Base-by-base conservation (phyloP, 2,113 vertebrate species). In the Xiphophorus couchianus region DNA sequence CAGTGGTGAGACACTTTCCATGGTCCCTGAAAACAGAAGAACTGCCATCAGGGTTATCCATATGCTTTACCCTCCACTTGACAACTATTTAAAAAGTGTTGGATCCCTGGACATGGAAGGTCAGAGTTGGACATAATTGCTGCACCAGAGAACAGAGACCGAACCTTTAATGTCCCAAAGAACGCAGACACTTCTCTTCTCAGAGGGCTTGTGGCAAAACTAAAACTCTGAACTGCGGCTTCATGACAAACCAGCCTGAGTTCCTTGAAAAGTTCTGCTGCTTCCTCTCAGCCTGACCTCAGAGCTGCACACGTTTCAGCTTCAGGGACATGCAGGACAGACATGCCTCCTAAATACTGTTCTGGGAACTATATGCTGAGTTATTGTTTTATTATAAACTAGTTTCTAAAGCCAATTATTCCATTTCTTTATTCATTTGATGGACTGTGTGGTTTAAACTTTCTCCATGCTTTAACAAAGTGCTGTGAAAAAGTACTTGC, bases 101-200 rank as follows among this genome's bases (percentile, higher is more conserved):
- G 51, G 83, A 77, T 80, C 83, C 63, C 81, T 62, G 86, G 77
- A 90, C 86, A 78, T 86, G 87, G 86, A 84, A 62, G 80, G 78
- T 83, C 83, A 61, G 62, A 67, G 77, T 66, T 8, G 76, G 88
- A 91, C 76, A 48, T 93, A 94, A 92, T 91, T 92, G 91, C 87
- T 84, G 88, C 81, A 80, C 78, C 10, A 13, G 12, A 13, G 1
- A 1, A 30, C 28, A 28, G 28, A 28, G 28, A 28, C 29, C 2
- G 65, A 93, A 91, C 92, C 91, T 87, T 79, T 94, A 33, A 73
- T 54, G 19, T 78, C 85, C 85, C 86, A 86, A 76, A 90, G 77
- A 91, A 90, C 89, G 81, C 74, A 86, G 89, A 88, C 91, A 79
- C 92, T 92, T 91, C 88, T 87, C 87, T 93, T 92, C 90, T 91